Evolutionary conservation across 2,888 invertebrate species (phyloP), one percentile per base, ranked within the genome.

Genomic region (Leuctra nigra): DNA sequence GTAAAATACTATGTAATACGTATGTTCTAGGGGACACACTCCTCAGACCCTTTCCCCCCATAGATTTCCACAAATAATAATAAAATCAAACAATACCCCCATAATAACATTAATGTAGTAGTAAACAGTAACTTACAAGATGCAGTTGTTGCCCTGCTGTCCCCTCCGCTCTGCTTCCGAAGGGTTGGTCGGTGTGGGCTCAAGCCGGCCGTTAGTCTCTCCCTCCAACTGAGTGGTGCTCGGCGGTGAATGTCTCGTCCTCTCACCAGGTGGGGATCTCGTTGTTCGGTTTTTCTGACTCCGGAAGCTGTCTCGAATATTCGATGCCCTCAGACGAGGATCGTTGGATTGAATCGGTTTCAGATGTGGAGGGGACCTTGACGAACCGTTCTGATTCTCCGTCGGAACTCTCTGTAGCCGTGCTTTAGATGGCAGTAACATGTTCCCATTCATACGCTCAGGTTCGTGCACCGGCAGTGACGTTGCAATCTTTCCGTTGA

Each of bases 401-500:
- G 50, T 7, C 7, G 50, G 33, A n/a, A 50, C 23, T n/a, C 50
- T 33, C 20, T 33, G 33, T 4, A 50, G 50, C 2, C 50, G 33
- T 16, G 50, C 50, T 18, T 50, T 33, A 9, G 33, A 33, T 2
- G 50, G 50, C 11, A 16, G 33, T 7, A 33, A n/a, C n/a, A 50
- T 3, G 35, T 22, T 35, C 20, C 35, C 33, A 35, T 50, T 50
- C 11, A 33, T 11, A 44, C 50, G 62, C 46, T 64, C 66, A 1
- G 57, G 41, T 2, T 66, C 66, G 0, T 61, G 24, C 0, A 64
- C 56, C 1, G 65, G 60, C 24, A 66, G 53, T 39, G 66, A 67
- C 50, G 65, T 67, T 23, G 68, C 66, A 4, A 76, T 67, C 60
- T 70, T 72, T 6, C 76, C 75, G 59, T 76, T 77, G 4, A 76